Base-by-base conservation (phyloP, 2,888 invertebrate species). In the Tetheella fluctuosa region DNA sequence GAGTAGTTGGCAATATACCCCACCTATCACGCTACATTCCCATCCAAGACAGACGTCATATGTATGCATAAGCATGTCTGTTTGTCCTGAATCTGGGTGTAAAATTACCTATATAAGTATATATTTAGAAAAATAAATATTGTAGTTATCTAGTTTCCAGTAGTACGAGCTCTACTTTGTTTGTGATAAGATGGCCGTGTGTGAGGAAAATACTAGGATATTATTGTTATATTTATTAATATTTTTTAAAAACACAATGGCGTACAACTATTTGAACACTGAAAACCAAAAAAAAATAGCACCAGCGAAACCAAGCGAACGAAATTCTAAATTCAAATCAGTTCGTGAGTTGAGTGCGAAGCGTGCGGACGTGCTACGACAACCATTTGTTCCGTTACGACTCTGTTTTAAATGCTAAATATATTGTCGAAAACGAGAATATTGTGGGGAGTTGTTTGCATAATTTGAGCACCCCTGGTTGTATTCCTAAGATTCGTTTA, bases 321-420 rank as follows among this genome's bases (percentile, higher is more conserved):
- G 80, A 83, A 88, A 90, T 89, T 89, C 89, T 77, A 86, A 89
- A 91, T 91, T 90, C 88, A 91, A 91, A 91, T 90, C 90, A 91
- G 88, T 90, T 88, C 90, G 90, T 90, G 90, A 90, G 88, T 79
- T 59, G 89, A 81, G 86, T 90, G 85, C 84, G 82, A 84, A 90
- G 83, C 74, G 81, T 64, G 80, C 80, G 84, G 88, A 91, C 90
- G 89, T 90, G 90, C 84, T 76, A 74, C 73, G 77, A 79, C 80
- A 81, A 81, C 81, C 84, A 84, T 87, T 90, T 87, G 87, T 88
- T 88, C 87, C 86, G 86, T 86, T 86, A 88, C 88, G 84, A 86
- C 84, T 87, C 82, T 80, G 81, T 86, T 86, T 76, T 79, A 82
- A 86, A 90, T 90, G 86, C 85, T 85, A 88, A 90, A 90, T 89